These are phyloP conservation scores for Sinhomidia bicolor DNA, from an alignment of 2,888 invertebrate species.

Conservation along the genomic window DNA sequence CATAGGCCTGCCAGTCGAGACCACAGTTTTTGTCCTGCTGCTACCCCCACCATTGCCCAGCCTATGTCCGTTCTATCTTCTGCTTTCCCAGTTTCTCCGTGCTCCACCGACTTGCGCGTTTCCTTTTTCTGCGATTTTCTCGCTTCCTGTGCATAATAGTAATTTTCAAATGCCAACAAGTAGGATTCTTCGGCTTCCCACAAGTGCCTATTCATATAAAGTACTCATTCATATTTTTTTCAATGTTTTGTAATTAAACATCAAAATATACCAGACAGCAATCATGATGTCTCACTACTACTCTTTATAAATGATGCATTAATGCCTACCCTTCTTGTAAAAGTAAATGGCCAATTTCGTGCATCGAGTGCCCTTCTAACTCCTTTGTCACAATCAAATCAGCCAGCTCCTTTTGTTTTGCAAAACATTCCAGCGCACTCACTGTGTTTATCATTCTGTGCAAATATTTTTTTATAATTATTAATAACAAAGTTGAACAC, in stretches of 20 bases:
- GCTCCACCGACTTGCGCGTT: background rate
- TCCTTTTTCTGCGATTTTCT: constrained; percentile 6
- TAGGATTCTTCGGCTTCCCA: constrained; percentile 77
- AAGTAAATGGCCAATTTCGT: constrained; percentile 74
- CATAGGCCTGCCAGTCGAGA: constrained; percentile 72
- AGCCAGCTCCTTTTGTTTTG: constrained; percentile 72
- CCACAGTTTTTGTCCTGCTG: constrained; percentile 76
- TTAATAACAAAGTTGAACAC: background rate
- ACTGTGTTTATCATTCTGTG: constrained; percentile 63
- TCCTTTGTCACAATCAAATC: constrained; percentile 51
- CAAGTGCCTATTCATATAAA: constrained; percentile 53
- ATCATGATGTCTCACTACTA: background rate
- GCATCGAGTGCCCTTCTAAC: constrained; percentile 75
- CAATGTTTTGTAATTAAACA: background rate
- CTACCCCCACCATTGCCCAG: constrained; percentile 74
- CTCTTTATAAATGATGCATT: background rate
- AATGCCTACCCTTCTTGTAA: constrained; percentile 72
- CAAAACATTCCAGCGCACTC: constrained; percentile 76
- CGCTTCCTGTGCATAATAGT: background rate
- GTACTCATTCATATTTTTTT: background rate
- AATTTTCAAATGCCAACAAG: constrained; percentile 55
- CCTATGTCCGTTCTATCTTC: constrained; percentile 35
- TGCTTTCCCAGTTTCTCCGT: background rate
- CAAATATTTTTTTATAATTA: background rate
- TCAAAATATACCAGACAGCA: background rate